Conservation (phyloP, 2,797 vertebrate genomes). For the Mus minutoides region DNA sequence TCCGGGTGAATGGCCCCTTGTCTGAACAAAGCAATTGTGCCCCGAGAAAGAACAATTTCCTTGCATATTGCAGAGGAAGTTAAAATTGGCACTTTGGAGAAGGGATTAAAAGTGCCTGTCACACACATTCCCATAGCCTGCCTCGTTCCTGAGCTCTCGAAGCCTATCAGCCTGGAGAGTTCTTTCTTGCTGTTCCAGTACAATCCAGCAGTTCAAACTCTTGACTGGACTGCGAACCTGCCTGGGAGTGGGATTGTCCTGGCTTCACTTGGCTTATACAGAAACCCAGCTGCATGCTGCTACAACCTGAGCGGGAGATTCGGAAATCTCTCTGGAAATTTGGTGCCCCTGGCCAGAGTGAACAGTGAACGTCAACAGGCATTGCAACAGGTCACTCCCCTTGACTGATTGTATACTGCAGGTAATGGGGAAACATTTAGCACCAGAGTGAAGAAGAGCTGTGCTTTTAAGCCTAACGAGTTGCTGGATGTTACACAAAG, state of each 20-base stretch:
- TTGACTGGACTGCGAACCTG: not conserved
- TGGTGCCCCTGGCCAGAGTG: not conserved
- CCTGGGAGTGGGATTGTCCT: not conserved
- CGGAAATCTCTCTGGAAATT: slow-evolving; percentile 24
- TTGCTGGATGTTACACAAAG: slow-evolving; percentile 45
- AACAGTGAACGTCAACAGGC: slow-evolving; percentile 62
- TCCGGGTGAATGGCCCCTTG: slow-evolving; percentile 46
- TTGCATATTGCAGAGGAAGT: slow-evolving; percentile 60
- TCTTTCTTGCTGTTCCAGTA: not conserved
- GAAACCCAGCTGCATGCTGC: not conserved
- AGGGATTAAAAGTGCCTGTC: slow-evolving; percentile 62
- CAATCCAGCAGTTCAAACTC: not conserved
- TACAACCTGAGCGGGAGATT: not conserved
- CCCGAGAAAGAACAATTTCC: slow-evolving; percentile 77
- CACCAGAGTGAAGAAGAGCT: slow-evolving; percentile 43
- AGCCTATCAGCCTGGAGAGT: not conserved
- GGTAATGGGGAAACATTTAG: slow-evolving; percentile 53
- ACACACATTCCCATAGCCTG: not conserved
- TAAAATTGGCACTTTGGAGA: slow-evolving; percentile 69
- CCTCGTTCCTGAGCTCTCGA: not conserved
- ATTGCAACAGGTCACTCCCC: slow-evolving; percentile 67
- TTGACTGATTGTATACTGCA: slow-evolving; percentile 11
- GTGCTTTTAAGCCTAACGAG: slow-evolving; percentile 44
- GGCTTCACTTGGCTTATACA: not conserved
- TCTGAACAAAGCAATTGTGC: slow-evolving; percentile 69